Evolutionary conservation across 2,888 invertebrate genomes (phyloP), one percentile per base, ranked within the genome.

Genomic region (Xylota segnis): DNA sequence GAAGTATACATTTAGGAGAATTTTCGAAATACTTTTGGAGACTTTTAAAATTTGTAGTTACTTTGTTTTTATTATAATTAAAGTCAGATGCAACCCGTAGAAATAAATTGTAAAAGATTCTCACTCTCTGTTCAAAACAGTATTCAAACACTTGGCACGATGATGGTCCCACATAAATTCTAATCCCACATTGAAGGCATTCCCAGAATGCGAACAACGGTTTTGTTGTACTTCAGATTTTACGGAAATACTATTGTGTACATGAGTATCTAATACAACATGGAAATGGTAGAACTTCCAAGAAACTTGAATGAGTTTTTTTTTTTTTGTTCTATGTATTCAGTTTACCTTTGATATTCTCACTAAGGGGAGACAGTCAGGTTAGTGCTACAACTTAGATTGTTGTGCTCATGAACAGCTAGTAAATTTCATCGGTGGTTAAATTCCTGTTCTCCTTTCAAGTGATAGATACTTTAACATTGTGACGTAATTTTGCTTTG

Each of bases 1-100:
- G 66, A 6, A 23, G 76, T 32, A 76, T 76, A 76, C 76, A 66
- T 68, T 76, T 76, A 76, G 76, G 76, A 45, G 76, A 14, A 54
- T 16, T 40, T 50, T 0, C 40, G 0, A n/a, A 45, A 0, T n/a
- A 43, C 0, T 10, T 56, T 37, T 59, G 47, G 45, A 59, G 47
- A 71, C 14, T 37, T 59, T 37, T 66, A 12, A 1, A 23, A 23
- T 23, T 1, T 23, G 23, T 23, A 23, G 3, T 23, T 23, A 23
- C 3, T 23, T 23, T 1, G 23, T 23, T 23, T 23, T n/a, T n/a
- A n/a, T n/a, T n/a, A n/a, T n/a, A n/a, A n/a, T n/a, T n/a, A n/a
- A n/a, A n/a, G n/a, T n/a, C n/a, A n/a, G n/a, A n/a, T n/a, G n/a
- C n/a, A n/a, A n/a, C n/a, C n/a, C n/a, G n/a, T n/a, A n/a, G n/a